Base-by-base conservation (phyloP, 2,113 vertebrate species). In the Mionectes macconnelli region DNA sequence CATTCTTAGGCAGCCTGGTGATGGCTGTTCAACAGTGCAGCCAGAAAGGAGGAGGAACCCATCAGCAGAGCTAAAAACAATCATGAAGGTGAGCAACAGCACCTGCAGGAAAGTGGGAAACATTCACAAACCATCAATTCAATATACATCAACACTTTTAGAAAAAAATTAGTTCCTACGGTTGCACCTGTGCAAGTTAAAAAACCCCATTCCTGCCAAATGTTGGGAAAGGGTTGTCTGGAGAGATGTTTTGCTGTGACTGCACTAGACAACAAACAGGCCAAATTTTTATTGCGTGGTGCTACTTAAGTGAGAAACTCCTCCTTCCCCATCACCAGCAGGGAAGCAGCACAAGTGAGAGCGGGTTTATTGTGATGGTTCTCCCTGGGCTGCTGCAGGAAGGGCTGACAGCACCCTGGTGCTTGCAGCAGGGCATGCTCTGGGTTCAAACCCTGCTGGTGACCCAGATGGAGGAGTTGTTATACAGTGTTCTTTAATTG, bases 391-490 rank as follows among this genome's bases (percentile, higher is more conserved):
- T 64, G 80, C 56, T 37, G 89, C 68, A 69, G 64, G 15, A 63
- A 64, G 44, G 75, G 76, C 79, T 60, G 35, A 25, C 44, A 76
- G 85, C 49, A 81, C 79, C 50, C 25, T 0, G 0, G 75, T 18
- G 68, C 64, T 9, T 40, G 55, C 85, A 77, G 92, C 56, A 11
- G 76, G 25, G 47, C 56, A 47, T 0, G 1, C n/a, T 82, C 87
- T 60, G 91, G 95, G 95, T 96, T 93, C 94, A 96, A 79, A 95
- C 81, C 81, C 89, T 96, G 95, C 87, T 95, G 94, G 22, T 95
- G 93, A 96, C 94, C 94, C 95, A 97, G 95, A 96, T 97, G 95
- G 96, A 94, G 84, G 85, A 94, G 89, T 62, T 95, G 87, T 91
- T 96, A 82, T 6, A 91, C 81, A 76, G 37, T 10, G 49, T 62